phyloP scores from a whole-genome alignment of 1,140 invertebrate genomes.

The Acromyrmex echinatior region DNA sequence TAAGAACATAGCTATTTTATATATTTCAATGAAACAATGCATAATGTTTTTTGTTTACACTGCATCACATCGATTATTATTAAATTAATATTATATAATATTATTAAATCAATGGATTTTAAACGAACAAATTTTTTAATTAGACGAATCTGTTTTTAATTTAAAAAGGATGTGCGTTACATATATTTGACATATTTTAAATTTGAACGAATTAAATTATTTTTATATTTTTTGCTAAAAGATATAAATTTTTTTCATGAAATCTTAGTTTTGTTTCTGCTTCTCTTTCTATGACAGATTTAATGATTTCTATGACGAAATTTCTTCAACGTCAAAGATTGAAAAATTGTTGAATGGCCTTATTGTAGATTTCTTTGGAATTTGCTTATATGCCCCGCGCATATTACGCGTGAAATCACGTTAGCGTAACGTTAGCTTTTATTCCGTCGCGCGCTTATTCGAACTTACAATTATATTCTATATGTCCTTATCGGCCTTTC shows the following conservation, averaged over 20 bases:
- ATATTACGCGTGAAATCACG: constrained; percentile 65
- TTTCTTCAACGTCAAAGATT: not conserved
- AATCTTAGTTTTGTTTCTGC: not conserved
- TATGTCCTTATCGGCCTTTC: constrained; percentile 84
- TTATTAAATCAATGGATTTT: not conserved
- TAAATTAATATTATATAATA: not conserved
- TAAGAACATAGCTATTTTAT: not conserved
- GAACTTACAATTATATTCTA: constrained; percentile 85
- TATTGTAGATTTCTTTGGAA: constrained; percentile 40
- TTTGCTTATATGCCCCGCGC: not conserved
- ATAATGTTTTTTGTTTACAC: not conserved
- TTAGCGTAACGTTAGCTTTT: constrained; percentile 74
- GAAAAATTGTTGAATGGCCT: constrained; percentile 21
- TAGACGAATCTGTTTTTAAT: not conserved
- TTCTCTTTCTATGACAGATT: not conserved
- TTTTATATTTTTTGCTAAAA: not conserved
- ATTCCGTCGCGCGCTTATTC: constrained; percentile 77
- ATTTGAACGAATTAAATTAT: not conserved
- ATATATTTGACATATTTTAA: not conserved
- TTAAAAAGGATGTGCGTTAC: not conserved
- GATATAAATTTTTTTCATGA: not conserved
- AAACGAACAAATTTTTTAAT: constrained; percentile 9
- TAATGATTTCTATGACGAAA: not conserved
- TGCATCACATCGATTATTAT: not conserved
- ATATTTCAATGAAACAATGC: too few relatives aligned